phyloP scores from a whole-genome alignment of 2,797 vertebrate genomes.

The Hirundo rustica region DNA sequence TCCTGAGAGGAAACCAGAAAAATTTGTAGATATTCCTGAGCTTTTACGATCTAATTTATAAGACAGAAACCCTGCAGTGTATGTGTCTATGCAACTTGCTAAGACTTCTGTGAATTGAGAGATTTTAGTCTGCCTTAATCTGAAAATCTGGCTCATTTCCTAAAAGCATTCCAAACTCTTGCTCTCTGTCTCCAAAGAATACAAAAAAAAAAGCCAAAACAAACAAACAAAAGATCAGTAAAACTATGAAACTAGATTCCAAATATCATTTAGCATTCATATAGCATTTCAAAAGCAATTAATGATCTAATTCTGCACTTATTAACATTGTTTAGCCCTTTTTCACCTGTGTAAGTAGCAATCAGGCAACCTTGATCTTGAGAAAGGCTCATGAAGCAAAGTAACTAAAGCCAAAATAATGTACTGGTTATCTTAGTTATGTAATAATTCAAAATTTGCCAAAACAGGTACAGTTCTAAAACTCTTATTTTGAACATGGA shows the following conservation, averaged over 20 bases:
- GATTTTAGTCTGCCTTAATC: not conserved
- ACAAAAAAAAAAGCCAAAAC: not conserved
- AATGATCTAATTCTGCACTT: not conserved
- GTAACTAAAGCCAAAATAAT: not conserved
- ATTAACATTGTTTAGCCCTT: not conserved
- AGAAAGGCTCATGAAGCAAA: not conserved
- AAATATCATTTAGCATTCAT: not conserved
- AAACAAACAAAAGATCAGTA: not conserved
- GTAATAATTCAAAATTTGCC: not conserved
- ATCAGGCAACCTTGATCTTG: not conserved
- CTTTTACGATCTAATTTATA: not conserved
- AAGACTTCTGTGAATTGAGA: not conserved
- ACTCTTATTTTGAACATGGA: not conserved
- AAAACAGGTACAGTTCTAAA: not conserved
- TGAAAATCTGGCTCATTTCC: not conserved
- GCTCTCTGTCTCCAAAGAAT: not conserved
- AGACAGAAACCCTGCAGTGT: not conserved
- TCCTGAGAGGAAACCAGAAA: not conserved
- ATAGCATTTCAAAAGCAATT: not conserved
- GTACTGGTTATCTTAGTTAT: not conserved
- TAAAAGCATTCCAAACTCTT: not conserved
- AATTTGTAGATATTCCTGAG: not conserved
- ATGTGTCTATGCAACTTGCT: not conserved
- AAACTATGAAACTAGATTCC: not conserved
- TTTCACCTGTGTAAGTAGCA: not conserved